phyloP scores from a whole-genome alignment of 1,140 invertebrate genomes.

The Drosophila aff. region DNA sequence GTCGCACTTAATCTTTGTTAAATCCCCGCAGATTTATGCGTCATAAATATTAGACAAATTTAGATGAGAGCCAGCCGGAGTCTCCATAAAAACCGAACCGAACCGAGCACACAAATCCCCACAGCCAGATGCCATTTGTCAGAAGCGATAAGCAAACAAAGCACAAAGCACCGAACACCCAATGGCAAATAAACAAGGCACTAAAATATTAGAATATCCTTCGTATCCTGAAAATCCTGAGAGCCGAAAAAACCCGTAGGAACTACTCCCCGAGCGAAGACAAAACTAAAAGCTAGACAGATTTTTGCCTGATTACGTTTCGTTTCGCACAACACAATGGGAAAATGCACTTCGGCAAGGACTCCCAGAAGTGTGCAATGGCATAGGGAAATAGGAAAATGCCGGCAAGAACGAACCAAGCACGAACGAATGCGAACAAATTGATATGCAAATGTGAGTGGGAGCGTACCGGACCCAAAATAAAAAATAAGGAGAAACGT shows the following conservation, averaged over 20 bases:
- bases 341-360: constrained; percentile 52
- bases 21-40: constrained; percentile 36
- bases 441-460: constrained; percentile 78
- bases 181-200: constrained; percentile 69
- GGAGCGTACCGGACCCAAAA: constrained; percentile 17
- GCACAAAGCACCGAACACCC: constrained; percentile 31
- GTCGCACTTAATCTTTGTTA: constrained; percentile 36
- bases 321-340: constrained; percentile 35
- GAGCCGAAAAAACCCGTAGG: constrained; percentile 14
- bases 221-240: constrained; percentile 8
- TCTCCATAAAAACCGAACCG: constrained; percentile 29
- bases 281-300: constrained; percentile 53
- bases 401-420: constrained; percentile 21
- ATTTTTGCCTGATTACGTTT: constrained; percentile 61
- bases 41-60: constrained; percentile 42
- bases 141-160: constrained; percentile 48
- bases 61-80: constrained; percentile 1
- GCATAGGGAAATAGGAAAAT: constrained; percentile 26
- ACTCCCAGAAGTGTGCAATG: constrained; percentile 63
- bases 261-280: constrained; percentile 23
- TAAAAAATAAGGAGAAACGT: constrained; percentile 15
- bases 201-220: constrained; percentile 54
- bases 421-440: constrained; percentile 74
- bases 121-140: constrained; percentile 58
- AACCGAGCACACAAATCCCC: constrained; percentile 13